Base-by-base conservation (phyloP, 2,888 invertebrate genomes). In the Dasysyrphus albostriatus region DNA sequence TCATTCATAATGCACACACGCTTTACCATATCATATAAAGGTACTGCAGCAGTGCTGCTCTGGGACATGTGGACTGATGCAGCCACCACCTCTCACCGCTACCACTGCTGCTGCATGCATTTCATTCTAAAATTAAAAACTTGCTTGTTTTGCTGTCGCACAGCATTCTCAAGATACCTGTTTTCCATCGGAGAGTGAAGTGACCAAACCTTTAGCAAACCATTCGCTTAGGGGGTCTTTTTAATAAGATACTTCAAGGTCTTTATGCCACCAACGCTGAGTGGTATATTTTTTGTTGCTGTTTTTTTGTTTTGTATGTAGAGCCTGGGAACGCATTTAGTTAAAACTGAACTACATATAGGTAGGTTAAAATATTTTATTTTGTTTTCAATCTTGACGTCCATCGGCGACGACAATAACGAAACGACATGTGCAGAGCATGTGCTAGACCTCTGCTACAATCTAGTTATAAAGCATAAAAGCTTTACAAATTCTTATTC, bases 211-310 rank as follows among this genome's bases (percentile, higher is more conserved):
- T 67, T 67, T 73, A 73, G 67, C 72, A 47, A 59, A 70, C 47
- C 61, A 49, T 74, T 65, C 44, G 39, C 87, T 74, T 54, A 34
- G 74, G 74, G 87, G 78, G 70, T 83, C 78, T 47, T 75, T 83
- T 87, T 75, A 87, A 79, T 87, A 75, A 79, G 87, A 78, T 78
- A 87, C 83, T 75, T 87, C 87, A 87, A 87, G 87, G 87, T 87
- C 87, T 75, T 29, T 47, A 74, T 78, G 51, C 87, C 87, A 83
- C 87, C 87, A 87, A 87, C 87, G 87, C 83, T 39, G 69, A 42
- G 42, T 49, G n/a, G 44, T 65, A 12, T 24, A 24, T 42, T 5
- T 5, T 49, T 12, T 34, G 6, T 47, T 32, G 47, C 12, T 47
- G 5, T 37, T 16, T 47, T n/a, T 32, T 65, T 34, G 5, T 14